A percentile compares a stretch with the other conserved stretches of the same genome.
Conservation (phyloP, 2,113 vertebrate genomes). For the Neotoma lepida region DNA sequence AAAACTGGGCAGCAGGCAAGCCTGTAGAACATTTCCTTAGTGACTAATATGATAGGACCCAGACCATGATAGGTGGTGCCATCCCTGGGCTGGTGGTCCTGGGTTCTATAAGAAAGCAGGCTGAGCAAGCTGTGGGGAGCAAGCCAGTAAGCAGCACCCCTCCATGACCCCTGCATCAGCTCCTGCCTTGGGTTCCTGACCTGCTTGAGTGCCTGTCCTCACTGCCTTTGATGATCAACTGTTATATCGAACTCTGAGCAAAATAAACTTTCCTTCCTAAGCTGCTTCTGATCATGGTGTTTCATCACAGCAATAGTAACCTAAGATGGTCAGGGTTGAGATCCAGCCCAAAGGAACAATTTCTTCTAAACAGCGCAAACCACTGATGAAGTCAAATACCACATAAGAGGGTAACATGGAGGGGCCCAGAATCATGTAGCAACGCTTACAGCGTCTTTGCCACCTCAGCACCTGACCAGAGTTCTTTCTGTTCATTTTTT, state of each 20-base stretch:
- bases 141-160: background rate
- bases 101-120: background rate
- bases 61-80: background rate
- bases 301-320: background rate
- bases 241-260: no score
- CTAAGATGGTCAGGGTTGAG: background rate
- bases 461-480: no score
- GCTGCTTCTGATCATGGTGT: background rate
- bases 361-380: background rate
- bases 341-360: background rate
- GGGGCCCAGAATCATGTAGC: background rate
- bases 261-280: background rate
- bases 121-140: background rate
- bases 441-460: background rate
- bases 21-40: background rate
- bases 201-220: background rate
- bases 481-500: background rate
- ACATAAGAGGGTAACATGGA: no score
- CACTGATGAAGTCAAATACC: background rate
- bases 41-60: background rate
- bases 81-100: background rate
- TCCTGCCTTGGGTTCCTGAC: background rate
- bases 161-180: background rate
- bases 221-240: background rate
- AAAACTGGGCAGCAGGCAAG: background rate